A percentile compares a stretch with the other conserved stretches of the same genome.
Conservation (phyloP, 1,140 invertebrate species). For the Sesamia nonagrioides region DNA sequence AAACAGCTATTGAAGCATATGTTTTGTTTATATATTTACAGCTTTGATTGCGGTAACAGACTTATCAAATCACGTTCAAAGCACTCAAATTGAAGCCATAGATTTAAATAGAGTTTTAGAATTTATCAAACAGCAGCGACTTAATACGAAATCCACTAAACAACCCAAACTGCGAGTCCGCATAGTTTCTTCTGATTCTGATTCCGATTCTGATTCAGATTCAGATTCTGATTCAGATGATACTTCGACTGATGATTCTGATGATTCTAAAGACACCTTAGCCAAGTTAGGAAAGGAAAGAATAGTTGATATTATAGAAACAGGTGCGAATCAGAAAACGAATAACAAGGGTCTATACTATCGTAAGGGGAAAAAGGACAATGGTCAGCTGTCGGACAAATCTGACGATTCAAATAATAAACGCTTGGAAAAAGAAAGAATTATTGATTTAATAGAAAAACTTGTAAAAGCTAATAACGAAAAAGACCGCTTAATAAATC, state of each 20-base stretch:
- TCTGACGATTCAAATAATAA: not conserved
- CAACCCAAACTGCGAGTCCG: not conserved
- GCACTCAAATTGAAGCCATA: not conserved
- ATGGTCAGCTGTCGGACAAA: not conserved
- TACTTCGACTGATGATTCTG: not conserved
- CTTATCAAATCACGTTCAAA: not conserved
- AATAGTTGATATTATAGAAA: not conserved
- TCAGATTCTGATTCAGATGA: not conserved
- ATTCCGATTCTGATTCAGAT: not conserved
- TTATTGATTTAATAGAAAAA: conserved; percentile 23
- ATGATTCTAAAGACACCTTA: not conserved
- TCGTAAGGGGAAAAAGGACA: not conserved
- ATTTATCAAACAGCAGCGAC: not conserved
- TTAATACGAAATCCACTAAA: not conserved
- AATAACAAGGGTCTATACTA: not conserved
- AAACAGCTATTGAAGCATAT: not conserved
- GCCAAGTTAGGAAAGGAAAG: not conserved
- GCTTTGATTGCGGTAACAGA: conserved; percentile 1
- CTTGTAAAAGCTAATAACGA: not conserved
- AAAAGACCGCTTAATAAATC: not conserved
- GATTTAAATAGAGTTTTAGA: conserved; percentile 26
- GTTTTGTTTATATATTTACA: conserved; percentile 2
- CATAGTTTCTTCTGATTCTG: not conserved
- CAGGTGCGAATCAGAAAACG: not conserved
- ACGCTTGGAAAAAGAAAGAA: not conserved